Evolutionary conservation across 2,888 invertebrate genomes (phyloP).

Genomic region (Trachelus stipa): DNA sequence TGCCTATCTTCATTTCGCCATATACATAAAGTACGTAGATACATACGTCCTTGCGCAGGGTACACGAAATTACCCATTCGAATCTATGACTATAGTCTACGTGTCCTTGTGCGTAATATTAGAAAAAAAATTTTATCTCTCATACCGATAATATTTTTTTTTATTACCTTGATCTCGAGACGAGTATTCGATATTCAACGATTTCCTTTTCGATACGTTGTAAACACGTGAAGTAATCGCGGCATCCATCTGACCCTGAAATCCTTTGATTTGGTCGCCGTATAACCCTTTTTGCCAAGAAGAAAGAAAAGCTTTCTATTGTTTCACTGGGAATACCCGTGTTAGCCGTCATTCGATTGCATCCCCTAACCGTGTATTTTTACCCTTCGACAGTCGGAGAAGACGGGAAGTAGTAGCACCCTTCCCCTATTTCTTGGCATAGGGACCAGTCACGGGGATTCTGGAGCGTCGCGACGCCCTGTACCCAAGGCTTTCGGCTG

Average conservation of each 20-base stretch:
- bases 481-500: slow-evolving; percentile 47
- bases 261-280: background rate
- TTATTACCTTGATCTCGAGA: background rate
- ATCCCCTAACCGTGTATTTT: background rate
- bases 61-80: background rate
- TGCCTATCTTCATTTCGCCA: background rate
- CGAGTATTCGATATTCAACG: background rate
- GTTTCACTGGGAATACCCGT: background rate
- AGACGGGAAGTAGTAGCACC: background rate
- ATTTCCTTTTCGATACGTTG: background rate
- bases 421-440: background rate
- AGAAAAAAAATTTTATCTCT: background rate
- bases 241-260: background rate
- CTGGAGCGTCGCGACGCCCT: background rate
- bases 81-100: background rate
- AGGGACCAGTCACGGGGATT: background rate
- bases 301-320: background rate
- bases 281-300: background rate
- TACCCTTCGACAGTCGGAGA: background rate
- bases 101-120: background rate
- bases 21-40: background rate
- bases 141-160: background rate
- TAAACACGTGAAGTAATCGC: background rate
- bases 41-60: background rate
- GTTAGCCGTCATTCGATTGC: background rate